Evolutionary conservation across 2,113 vertebrate genomes (phyloP).

Genomic region (Fregetta grallaria): DNA sequence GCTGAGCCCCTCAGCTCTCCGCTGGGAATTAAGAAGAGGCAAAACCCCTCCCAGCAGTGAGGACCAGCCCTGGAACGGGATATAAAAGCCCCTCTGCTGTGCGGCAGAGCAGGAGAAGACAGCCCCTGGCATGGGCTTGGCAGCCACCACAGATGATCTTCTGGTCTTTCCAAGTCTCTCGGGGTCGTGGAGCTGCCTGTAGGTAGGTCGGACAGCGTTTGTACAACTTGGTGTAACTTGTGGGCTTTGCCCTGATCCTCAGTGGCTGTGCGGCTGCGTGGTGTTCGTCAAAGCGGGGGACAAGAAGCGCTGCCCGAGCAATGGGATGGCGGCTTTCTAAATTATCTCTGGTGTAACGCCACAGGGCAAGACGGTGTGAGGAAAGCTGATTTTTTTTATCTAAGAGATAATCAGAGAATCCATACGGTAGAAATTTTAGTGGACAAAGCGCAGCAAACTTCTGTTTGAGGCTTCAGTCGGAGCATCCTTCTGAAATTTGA

Average conservation of each 20-base stretch:
- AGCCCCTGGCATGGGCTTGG: neutral
- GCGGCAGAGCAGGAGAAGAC: neutral
- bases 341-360: fast-evolving
- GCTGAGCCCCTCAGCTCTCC: fast-evolving
- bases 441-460: neutral
- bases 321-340: neutral
- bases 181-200: fast-evolving
- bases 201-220: neutral
- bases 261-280: neutral
- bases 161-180: neutral
- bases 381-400: neutral
- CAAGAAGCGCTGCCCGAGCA: fast-evolving
- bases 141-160: neutral
- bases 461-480: neutral
- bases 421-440: neutral
- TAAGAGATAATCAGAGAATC: neutral
- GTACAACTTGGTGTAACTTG: neutral
- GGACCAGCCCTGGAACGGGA: neutral
- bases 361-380: neutral
- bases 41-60: neutral
- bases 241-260: neutral
- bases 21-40: neutral
- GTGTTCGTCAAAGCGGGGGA: neutral
- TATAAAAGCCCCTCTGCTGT: too few relatives aligned
- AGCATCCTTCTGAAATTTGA: neutral